Percentiles rank a stretch among this genome's conserved stretches.
Conservation (phyloP, 1,140 invertebrate species). For the Saccostrea glomerata region DNA sequence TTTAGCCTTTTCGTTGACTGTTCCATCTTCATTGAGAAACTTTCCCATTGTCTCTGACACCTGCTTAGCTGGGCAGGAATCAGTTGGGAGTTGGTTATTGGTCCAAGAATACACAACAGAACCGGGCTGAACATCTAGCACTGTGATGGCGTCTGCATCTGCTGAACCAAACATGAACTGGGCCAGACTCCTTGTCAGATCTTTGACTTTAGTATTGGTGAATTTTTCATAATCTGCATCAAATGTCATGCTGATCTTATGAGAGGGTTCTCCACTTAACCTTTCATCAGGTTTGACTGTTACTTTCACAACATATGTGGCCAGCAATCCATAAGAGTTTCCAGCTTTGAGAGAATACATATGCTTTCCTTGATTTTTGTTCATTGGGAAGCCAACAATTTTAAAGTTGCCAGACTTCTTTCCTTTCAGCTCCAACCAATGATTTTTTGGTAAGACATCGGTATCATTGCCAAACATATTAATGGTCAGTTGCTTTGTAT, state of each 20-base stretch:
- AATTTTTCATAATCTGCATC: conserved; percentile 87
- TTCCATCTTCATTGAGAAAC: conserved; percentile 80
- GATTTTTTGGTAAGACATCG: conserved; percentile 53
- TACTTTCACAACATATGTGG: conserved; percentile 55
- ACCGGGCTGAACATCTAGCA: conserved; percentile 82
- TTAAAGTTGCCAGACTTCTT: conserved; percentile 73
- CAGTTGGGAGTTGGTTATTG: conserved; percentile 87
- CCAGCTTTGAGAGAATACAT: conserved; percentile 64
- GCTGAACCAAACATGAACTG: conserved; percentile 85
- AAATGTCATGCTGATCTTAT: conserved; percentile 89
- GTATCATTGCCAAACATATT: conserved; percentile 85
- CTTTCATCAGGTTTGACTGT: conserved; percentile 45
- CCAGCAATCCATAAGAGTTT: conserved; percentile 44
- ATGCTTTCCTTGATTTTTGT: conserved; percentile 84
- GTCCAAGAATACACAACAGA: conserved; percentile 86
- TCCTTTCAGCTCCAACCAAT: conserved; percentile 62
- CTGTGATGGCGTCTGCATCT: conserved; percentile 85
- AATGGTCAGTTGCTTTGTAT: conserved; percentile 86
- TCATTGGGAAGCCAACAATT: conserved; percentile 81
- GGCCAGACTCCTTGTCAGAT: conserved; percentile 89
- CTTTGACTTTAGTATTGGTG: conserved; percentile 82
- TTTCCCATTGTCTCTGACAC: conserved; percentile 86
- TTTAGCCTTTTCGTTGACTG: conserved; percentile 82
- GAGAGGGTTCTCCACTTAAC: conserved; percentile 48
- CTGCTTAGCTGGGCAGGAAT: conserved; percentile 87